phyloP scores from a whole-genome alignment of 2,888 invertebrate species.

The Trichacis sp. region DNA sequence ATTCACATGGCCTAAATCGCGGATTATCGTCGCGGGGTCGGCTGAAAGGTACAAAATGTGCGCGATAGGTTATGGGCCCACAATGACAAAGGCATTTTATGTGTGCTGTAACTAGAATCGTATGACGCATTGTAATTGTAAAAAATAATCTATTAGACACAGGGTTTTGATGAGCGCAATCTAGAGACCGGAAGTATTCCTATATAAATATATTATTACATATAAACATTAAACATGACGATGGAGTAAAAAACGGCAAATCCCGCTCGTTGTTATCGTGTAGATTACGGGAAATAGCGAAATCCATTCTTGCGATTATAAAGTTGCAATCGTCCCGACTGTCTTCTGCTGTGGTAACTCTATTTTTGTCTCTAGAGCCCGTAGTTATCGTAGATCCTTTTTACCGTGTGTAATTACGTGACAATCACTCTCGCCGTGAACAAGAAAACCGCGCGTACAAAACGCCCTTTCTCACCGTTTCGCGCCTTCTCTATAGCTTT shows the following conservation, averaged over 20 bases:
- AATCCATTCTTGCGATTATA: constrained; percentile 25
- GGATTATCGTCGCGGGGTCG: constrained; percentile 26
- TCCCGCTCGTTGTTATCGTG: constrained; percentile 37
- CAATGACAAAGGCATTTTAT: constrained; percentile 23
- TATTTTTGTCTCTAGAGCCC: constrained; percentile 26
- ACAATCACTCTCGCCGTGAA: constrained; percentile 67
- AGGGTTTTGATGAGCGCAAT: constrained; percentile 39
- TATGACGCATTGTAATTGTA: constrained; percentile 24
- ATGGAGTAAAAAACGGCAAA: constrained; percentile 16
- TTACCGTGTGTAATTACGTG: constrained; percentile 63
- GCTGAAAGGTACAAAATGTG: constrained; percentile 37
- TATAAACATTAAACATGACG: background rate
- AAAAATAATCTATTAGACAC: constrained; percentile 45
- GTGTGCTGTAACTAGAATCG: constrained; percentile 39
- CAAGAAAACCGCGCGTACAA: too few relatives aligned
- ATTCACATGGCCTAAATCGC: constrained; percentile 23
- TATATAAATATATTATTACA: background rate
- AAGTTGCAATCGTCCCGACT: constrained; percentile 36
- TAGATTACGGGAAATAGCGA: constrained; percentile 18
- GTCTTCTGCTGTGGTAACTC: constrained; percentile 14
- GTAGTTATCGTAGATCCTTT: constrained; percentile 56
- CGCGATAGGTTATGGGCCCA: constrained; percentile 32
- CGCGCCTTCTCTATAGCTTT: constrained; percentile 17
- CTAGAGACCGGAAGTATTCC: constrained; percentile 14
- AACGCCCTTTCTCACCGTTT: constrained; percentile 21